Conservation (phyloP, 2,797 vertebrate species). For the Argyrosomus regius region DNA sequence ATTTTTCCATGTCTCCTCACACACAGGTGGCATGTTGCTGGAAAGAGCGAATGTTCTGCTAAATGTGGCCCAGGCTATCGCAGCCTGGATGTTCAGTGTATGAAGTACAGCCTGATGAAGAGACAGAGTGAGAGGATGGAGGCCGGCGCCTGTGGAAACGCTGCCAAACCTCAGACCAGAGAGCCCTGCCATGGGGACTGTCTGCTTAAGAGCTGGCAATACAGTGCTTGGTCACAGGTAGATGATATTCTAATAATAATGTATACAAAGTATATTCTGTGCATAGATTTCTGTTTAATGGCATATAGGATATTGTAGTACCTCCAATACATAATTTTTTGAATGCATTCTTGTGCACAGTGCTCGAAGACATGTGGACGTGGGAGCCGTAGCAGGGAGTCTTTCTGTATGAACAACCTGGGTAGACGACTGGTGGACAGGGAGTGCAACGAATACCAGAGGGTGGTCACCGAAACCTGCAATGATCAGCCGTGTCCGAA, state of each 20-base stretch:
- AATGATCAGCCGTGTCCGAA: conserved; percentile 91
- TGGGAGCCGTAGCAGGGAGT: conserved; percentile 89
- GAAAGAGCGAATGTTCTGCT: conserved; percentile 94
- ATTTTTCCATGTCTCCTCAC: background rate
- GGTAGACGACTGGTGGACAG: conserved; percentile 89
- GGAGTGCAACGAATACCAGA: conserved; percentile 89
- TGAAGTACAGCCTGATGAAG: conserved; percentile 90
- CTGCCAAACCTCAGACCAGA: conserved; percentile 89
- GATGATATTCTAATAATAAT: too few relatives aligned
- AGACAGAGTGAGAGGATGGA: conserved; percentile 87
- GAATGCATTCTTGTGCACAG: conserved; percentile 71
- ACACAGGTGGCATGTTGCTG: conserved; percentile 90
- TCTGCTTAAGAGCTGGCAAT: conserved; percentile 92
- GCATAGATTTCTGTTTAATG: background rate
- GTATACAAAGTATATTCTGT: background rate
- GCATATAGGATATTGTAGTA: background rate
- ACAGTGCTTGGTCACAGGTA: conserved; percentile 95
- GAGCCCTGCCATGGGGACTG: conserved; percentile 94
- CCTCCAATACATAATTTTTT: background rate
- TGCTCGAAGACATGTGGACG: conserved; percentile 93
- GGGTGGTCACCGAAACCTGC: conserved; percentile 86
- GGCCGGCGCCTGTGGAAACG: conserved; percentile 85
- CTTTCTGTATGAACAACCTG: conserved; percentile 93
- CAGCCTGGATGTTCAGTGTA: conserved; percentile 91
- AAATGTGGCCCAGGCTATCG: conserved; percentile 92